phyloP scores from a whole-genome alignment of 2,797 vertebrate species.

The Sylvilagus floridanus region DNA sequence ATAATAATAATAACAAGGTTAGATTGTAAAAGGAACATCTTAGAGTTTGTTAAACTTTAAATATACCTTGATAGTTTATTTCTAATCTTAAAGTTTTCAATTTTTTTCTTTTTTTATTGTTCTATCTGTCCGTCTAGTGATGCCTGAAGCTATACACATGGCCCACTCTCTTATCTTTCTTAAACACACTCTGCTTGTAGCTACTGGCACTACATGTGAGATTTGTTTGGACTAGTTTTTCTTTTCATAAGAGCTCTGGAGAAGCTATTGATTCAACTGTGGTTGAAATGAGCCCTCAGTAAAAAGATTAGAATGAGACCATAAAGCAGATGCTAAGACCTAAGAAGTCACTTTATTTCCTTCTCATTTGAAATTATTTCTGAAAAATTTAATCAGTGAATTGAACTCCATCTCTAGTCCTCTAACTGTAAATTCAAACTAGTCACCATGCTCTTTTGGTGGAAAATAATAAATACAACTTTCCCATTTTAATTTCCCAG shows the following conservation, averaged over 20 bases:
- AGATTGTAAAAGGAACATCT: background rate
- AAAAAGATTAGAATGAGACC: constrained; percentile 55
- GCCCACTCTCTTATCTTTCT: constrained; percentile 30
- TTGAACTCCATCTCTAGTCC: background rate
- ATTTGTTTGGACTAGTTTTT: constrained; percentile 71
- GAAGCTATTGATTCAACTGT: constrained; percentile 67
- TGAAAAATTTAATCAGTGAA: constrained; percentile 14
- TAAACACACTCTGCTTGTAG: constrained; percentile 40
- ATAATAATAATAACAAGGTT: no score
- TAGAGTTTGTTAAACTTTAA: constrained; percentile 43
- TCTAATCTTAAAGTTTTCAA: constrained; percentile 23
- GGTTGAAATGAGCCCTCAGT: constrained; percentile 60
- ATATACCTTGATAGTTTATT: constrained; percentile 20
- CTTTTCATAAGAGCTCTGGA: constrained; percentile 56
- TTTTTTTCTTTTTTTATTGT: background rate
- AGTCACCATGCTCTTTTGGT: background rate
- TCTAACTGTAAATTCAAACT: constrained; percentile 49
- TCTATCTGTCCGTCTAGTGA: constrained; percentile 1
- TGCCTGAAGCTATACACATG: background rate
- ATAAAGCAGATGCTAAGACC: background rate
- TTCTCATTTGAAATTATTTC: constrained; percentile 38
- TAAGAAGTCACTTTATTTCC: constrained; percentile 23
- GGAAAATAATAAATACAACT: background rate
- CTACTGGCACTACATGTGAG: constrained; percentile 43
- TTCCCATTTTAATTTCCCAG: constrained; percentile 52